These are phyloP conservation scores for Drosophila pseudotakahashii DNA, from an alignment of 2,888 invertebrate genomes.

Conservation along the genomic window DNA sequence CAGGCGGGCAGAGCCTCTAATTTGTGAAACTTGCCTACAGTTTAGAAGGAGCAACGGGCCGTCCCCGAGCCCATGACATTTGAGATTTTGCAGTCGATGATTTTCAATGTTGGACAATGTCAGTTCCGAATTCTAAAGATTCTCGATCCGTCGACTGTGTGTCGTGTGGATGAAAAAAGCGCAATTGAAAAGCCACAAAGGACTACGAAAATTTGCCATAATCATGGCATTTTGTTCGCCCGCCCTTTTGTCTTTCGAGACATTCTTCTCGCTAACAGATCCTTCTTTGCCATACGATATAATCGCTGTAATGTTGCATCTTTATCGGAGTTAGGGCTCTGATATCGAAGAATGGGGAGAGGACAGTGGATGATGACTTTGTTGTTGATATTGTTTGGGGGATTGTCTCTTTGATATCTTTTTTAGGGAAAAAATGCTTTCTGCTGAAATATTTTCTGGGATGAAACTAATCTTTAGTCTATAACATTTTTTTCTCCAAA, in stretches of 20 bases:
- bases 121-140: slow-evolving; percentile 35
- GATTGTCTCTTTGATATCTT: slow-evolving; percentile 25
- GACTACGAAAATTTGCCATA: slow-evolving; percentile 79
- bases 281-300: slow-evolving; percentile 44
- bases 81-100: slow-evolving; percentile 78
- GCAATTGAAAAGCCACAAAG: slow-evolving; percentile 78
- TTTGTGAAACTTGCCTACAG: slow-evolving; percentile 77
- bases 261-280: slow-evolving; percentile 28
- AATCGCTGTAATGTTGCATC: slow-evolving; percentile 75
- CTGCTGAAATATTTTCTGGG: neutral
- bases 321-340: slow-evolving; percentile 48
- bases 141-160: slow-evolving; percentile 12
- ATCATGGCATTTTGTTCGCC: slow-evolving; percentile 69
- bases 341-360: slow-evolving; percentile 6
- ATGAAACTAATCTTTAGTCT: neutral
- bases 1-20: slow-evolving; percentile 59
- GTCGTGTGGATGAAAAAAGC: slow-evolving; percentile 69
- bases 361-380: slow-evolving; percentile 43
- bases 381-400: slow-evolving; percentile 37
- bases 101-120: slow-evolving; percentile 65
- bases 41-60: slow-evolving; percentile 62
- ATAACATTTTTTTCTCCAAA: no score
- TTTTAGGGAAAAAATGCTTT: slow-evolving; percentile 3
- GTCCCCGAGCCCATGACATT: slow-evolving; percentile 64
- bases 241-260: slow-evolving; percentile 20